These are phyloP conservation scores for Notiomystis cincta DNA, from an alignment of 2,113 vertebrate genomes.

Conservation along the genomic window DNA sequence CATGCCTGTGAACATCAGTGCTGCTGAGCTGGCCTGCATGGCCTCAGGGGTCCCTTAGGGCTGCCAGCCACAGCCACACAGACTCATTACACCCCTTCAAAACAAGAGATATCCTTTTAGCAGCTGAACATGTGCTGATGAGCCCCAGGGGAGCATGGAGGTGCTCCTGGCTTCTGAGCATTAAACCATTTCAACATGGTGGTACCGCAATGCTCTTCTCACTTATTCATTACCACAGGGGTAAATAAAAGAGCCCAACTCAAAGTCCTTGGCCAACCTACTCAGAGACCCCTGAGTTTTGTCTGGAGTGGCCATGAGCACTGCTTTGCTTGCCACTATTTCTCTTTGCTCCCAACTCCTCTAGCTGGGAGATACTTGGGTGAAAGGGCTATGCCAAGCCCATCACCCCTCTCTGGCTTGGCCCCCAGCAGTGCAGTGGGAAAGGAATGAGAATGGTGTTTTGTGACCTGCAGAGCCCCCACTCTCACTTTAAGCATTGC, in stretches of 20 bases:
- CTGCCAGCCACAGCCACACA: background rate
- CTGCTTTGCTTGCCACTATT: background rate
- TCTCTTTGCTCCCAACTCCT: background rate
- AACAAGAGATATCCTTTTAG: background rate
- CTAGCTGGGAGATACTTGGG: background rate
- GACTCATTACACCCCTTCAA: background rate
- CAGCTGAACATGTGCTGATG: background rate
- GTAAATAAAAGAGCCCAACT: background rate
- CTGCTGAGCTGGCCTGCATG: rapidly evolving
- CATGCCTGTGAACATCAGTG: rapidly evolving
- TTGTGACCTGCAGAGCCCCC: background rate
- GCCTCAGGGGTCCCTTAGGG: background rate
- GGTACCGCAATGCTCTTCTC: background rate
- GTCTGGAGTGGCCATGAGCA: background rate
- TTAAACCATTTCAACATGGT: background rate
- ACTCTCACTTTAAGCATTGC: background rate
- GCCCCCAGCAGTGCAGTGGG: rapidly evolving
- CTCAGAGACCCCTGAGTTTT: background rate
- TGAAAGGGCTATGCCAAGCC: background rate
- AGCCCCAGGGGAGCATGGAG: rapidly evolving
- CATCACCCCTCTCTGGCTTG: background rate
- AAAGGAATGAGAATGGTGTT: background rate
- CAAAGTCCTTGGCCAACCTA: background rate
- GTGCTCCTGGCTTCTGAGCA: background rate
- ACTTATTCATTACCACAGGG: background rate